A percentile compares a stretch with the other conserved stretches of the same genome.
Evolutionary conservation across 2,113 vertebrate species (phyloP).

Genomic region (Zosterops borbonicus): DNA sequence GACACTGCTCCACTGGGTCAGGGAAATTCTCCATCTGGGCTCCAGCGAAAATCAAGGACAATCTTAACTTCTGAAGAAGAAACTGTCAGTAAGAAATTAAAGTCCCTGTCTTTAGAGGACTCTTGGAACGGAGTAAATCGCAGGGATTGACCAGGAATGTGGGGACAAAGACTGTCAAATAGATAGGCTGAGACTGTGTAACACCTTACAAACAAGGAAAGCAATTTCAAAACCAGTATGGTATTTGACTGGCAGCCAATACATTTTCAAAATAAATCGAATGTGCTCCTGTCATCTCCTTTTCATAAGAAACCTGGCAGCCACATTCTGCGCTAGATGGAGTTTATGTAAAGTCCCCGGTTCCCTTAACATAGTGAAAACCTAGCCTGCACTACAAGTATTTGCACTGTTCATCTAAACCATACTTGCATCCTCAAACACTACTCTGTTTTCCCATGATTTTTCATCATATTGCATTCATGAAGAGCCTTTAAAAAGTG

Average conservation of each 20-base stretch:
- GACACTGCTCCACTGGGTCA: neutral
- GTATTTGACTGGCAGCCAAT: slow-evolving; percentile 71
- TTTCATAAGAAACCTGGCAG: slow-evolving; percentile 73
- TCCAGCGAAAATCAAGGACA: neutral
- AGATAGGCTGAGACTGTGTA: slow-evolving; percentile 25
- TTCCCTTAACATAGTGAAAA: slow-evolving; percentile 60
- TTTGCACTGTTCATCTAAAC: slow-evolving; percentile 46
- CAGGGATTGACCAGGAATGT: slow-evolving; percentile 14
- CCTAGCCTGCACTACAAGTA: slow-evolving; percentile 5
- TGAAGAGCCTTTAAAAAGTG: neutral
- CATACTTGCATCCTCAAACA: neutral
- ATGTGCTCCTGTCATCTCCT: slow-evolving; percentile 68
- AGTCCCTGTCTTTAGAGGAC: neutral
- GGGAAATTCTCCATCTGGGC: neutral
- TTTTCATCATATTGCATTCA: neutral
- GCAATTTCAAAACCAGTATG: slow-evolving; percentile 63
- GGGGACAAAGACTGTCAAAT: slow-evolving; percentile 47
- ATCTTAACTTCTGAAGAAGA: neutral
- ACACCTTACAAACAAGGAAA: slow-evolving; percentile 58
- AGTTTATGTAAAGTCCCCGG: slow-evolving; percentile 66
- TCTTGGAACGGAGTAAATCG: neutral
- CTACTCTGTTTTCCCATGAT: neutral
- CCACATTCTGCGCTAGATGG: slow-evolving; percentile 32
- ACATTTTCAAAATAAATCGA: slow-evolving; percentile 69
- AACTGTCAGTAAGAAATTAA: neutral